phyloP scores from a whole-genome alignment of 2,113 vertebrate genomes.

The Pithys albifrons region DNA sequence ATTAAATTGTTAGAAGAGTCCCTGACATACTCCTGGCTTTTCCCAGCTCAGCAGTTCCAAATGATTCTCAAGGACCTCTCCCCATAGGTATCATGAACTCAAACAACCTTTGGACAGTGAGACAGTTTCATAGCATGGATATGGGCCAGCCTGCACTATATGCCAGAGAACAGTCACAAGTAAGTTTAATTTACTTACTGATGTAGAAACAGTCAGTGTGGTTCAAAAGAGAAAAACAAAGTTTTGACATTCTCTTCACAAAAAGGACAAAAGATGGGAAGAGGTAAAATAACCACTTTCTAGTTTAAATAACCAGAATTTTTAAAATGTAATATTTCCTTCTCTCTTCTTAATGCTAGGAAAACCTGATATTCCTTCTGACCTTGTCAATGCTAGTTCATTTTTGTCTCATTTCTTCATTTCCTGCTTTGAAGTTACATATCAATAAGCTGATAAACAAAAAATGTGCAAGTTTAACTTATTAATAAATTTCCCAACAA shows the following conservation, averaged over 20 bases:
- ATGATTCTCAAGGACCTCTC: not conserved
- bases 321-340: not conserved
- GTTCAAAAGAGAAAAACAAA: not conserved
- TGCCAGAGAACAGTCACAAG: not conserved
- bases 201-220: not conserved
- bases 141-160: not conserved
- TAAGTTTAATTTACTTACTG: not conserved
- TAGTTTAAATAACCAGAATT: not conserved
- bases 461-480: not conserved
- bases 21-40: constrained; percentile 5
- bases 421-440: not conserved
- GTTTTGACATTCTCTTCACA: not conserved
- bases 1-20: not conserved
- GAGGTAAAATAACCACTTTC: rapidly evolving
- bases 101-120: not conserved
- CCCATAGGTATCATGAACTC: not conserved
- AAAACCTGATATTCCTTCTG: not conserved
- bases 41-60: not conserved
- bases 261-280: not conserved
- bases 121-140: not conserved
- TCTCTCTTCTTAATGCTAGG: not conserved
- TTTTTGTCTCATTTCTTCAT: not conserved
- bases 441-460: not conserved
- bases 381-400: not conserved
- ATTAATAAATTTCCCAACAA: not conserved